A percentile compares a stretch with the other conserved stretches of the same genome.
Evolutionary conservation across 2,797 vertebrate genomes (phyloP).

Genomic region (Acipenser ruthenus): DNA sequence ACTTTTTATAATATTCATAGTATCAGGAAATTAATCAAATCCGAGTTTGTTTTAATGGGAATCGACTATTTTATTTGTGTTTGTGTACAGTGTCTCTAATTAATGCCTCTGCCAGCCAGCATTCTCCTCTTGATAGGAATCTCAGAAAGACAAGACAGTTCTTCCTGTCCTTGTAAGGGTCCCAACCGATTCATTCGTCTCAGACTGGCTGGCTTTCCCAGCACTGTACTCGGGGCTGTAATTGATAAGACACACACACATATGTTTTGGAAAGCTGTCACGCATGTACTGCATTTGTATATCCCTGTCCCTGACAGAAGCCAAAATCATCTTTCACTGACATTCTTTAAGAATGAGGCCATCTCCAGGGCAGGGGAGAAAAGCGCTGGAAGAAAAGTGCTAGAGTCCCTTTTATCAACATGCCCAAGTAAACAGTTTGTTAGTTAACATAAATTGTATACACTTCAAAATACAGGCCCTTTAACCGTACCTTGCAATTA

Average conservation of each 20-base stretch:
- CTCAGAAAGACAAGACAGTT: slow-evolving; percentile 24
- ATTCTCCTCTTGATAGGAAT: slow-evolving; percentile 19
- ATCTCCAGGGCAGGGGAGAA: slow-evolving; percentile 6
- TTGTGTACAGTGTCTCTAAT: background rate
- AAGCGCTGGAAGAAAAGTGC: background rate
- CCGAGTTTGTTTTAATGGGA: too few relatives aligned
- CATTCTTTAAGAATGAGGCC: slow-evolving; percentile 8
- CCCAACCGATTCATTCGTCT: slow-evolving; percentile 31
- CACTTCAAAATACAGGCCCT: too few relatives aligned
- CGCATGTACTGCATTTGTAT: slow-evolving; percentile 8
- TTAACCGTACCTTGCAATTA: too few relatives aligned
- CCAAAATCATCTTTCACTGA: slow-evolving; percentile 3
- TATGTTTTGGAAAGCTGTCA: slow-evolving; percentile 3
- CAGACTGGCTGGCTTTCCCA: slow-evolving; percentile 2
- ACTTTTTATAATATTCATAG: too few relatives aligned
- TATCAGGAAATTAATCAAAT: too few relatives aligned
- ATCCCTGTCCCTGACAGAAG: slow-evolving; percentile 4
- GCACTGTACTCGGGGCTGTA: slow-evolving; percentile 13
- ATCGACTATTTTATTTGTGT: background rate
- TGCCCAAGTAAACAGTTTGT: background rate
- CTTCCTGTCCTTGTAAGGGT: slow-evolving; percentile 16
- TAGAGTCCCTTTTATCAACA: background rate
- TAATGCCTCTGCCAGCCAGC: background rate
- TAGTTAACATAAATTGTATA: too few relatives aligned
- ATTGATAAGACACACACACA: slow-evolving; percentile 18